Conservation (phyloP, 2,113 vertebrate genomes). For the Pungitius pungitius region DNA sequence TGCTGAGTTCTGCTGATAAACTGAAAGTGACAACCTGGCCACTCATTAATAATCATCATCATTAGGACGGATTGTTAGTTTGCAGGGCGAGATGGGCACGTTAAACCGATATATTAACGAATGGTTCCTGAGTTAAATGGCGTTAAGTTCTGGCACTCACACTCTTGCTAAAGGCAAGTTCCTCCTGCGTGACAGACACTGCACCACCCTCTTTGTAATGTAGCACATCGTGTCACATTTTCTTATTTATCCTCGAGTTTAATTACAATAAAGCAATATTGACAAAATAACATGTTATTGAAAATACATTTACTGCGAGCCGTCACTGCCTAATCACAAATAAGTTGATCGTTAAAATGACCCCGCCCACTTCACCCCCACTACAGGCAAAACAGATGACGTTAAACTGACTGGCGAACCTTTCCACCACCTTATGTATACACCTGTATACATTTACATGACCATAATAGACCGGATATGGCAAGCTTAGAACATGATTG, state of each 20-base stretch:
- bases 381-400: conserved; percentile 24
- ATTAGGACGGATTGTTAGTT: neutral
- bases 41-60: neutral
- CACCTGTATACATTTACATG: neutral
- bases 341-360: conserved; percentile 10
- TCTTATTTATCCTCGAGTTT: no score
- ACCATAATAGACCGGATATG: neutral
- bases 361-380: conserved; percentile 57
- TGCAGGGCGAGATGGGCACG: neutral
- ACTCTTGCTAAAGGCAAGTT: neutral
- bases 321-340: conserved; percentile 10
- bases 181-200: neutral
- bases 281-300: neutral
- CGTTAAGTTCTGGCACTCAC: no score
- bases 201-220: neutral
- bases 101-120: neutral
- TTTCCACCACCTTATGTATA: neutral
- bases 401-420: neutral
- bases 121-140: neutral
- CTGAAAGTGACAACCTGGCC: conserved; percentile 8
- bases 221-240: neutral
- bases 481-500: neutral
- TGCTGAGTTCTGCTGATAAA: conserved; percentile 9
- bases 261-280: neutral
- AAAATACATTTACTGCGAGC: neutral